Percentiles rank a stretch among this genome's conserved stretches.
phyloP scores from a whole-genome alignment of 2,113 vertebrate genomes.

The Hemicordylus capensis region DNA sequence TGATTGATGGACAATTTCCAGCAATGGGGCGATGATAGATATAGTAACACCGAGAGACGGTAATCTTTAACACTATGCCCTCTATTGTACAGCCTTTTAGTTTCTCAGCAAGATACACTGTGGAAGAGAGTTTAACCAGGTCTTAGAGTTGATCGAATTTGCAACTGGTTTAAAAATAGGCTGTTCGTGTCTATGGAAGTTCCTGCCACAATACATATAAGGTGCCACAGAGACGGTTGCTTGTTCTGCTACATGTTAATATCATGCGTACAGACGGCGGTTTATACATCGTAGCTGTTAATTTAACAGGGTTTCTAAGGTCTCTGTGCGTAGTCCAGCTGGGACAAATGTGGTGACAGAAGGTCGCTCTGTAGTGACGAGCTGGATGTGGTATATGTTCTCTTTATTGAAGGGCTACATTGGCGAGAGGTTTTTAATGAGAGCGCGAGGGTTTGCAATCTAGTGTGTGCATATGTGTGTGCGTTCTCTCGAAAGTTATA shows the following conservation, averaged over 20 bases:
- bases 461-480: no score
- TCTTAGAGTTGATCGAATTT: neutral
- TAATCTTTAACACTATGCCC: neutral
- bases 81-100: neutral
- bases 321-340: neutral
- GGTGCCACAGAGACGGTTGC: neutral
- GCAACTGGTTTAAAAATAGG: neutral
- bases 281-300: no score
- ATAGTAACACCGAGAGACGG: neutral
- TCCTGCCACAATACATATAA: neutral
- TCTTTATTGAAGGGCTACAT: neutral
- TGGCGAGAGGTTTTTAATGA: neutral
- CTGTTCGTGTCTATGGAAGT: neutral
- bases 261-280: no score
- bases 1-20: neutral
- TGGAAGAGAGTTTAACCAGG: neutral
- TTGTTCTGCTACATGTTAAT: neutral
- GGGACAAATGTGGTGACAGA: neutral
- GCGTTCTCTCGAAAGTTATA: neutral
- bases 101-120: neutral
- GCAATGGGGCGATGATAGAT: neutral
- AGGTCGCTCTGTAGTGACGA: neutral
- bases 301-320: no score
- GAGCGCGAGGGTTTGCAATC: neutral
- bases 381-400: no score